A percentile compares a stretch with the other conserved stretches of the same genome.
Evolutionary conservation across 2,797 vertebrate species (phyloP).

Genomic region (Ctenosaura bakeri): DNA sequence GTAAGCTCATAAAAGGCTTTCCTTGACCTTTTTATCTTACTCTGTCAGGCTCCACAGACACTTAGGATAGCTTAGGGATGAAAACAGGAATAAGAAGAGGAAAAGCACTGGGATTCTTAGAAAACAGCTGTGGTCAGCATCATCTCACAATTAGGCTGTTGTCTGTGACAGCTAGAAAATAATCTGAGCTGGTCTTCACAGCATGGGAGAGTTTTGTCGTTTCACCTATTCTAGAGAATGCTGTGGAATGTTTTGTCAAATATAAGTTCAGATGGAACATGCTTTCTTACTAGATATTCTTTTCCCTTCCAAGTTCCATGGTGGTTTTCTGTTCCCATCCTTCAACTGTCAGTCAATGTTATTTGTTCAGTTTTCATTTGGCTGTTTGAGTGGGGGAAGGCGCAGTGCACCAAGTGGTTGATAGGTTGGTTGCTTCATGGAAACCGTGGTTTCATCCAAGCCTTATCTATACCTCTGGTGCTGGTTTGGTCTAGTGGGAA

Average conservation of each 20-base stretch:
- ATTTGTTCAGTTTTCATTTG: too few relatives aligned
- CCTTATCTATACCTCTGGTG: too few relatives aligned
- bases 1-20: too few relatives aligned
- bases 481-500: too few relatives aligned
- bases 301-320: neutral
- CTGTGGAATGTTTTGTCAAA: neutral
- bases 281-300: neutral
- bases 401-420: too few relatives aligned
- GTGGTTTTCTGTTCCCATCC: too few relatives aligned
- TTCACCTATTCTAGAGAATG: neutral
- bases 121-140: neutral
- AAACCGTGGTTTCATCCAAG: too few relatives aligned
- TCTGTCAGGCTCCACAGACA: neutral
- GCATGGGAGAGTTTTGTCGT: neutral
- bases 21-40: neutral
- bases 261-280: neutral
- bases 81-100: neutral
- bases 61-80: neutral
- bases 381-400: too few relatives aligned
- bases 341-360: too few relatives aligned
- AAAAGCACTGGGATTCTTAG: neutral
- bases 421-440: too few relatives aligned
- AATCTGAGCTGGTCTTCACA: neutral
- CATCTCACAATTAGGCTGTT: neutral
- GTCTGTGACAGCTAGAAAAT: neutral